Evolutionary conservation across 1,140 invertebrate genomes (phyloP), one percentile per base, ranked within the genome.

Genomic region (Sycobia sp.): DNA sequence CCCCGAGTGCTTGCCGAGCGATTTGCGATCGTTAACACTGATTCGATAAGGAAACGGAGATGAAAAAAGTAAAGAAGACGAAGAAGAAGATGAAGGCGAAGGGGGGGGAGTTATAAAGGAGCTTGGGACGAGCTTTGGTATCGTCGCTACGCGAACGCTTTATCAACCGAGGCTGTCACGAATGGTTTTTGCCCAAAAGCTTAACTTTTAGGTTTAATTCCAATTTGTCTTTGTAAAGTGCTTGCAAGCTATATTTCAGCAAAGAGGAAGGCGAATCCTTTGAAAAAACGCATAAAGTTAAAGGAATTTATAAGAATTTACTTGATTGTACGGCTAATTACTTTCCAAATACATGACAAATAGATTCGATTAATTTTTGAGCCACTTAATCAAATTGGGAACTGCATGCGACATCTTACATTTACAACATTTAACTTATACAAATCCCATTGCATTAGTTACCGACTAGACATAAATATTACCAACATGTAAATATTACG

Each of bases 21-120:
- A 51, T 39, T 57, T 43, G 54, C 27, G 53, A 63, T 36, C 43
- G 34, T 50, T 36, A 18, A 14, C 38, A 43, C 39, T 11, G 13
- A 57, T 32, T 38, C 23, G 51, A 57, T 63, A 63, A 63, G 61
- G 53, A 63, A 56, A 41, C 46, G 36, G 34, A 57, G 38, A 57
- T 34, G 38, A 23, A 34, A 43, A 43, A 43, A 51, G 2, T 9
- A 20, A 47, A 20, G 18, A 32, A n/a, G n/a, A n/a, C n/a, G n/a
- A n/a, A n/a, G n/a, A n/a, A n/a, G n/a, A n/a, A n/a, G n/a, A n/a
- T n/a, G n/a, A n/a, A n/a, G n/a, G n/a, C 25, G n/a, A 34, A 29
- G 14, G 11, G 18, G 9, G 11, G n/a, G 18, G 13, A 23, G 13
- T 2, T 13, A 22, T 9, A 36, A 57, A 46, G n/a, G 27, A 49